phyloP scores from a whole-genome alignment of 1,140 invertebrate species.

The Popillia japonica region DNA sequence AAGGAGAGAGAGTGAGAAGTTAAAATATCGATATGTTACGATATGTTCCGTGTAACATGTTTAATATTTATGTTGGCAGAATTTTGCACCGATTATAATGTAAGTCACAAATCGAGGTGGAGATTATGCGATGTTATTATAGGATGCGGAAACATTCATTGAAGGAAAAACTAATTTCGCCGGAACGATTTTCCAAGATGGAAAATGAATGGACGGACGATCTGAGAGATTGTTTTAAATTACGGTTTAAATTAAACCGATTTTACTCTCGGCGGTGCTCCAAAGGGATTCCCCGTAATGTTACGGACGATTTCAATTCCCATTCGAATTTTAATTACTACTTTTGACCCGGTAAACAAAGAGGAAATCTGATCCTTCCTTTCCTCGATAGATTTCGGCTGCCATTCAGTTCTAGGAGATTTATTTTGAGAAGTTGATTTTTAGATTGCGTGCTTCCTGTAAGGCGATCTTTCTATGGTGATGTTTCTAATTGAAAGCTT shows the following conservation, averaged over 20 bases:
- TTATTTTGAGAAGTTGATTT: background rate
- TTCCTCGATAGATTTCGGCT: background rate
- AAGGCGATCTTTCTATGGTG: too few relatives aligned
- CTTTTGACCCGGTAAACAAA: background rate
- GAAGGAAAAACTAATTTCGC: background rate
- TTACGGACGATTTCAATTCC: background rate
- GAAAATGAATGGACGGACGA: background rate
- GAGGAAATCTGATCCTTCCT: background rate
- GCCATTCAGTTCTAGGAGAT: background rate
- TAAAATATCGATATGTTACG: too few relatives aligned
- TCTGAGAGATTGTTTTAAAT: background rate
- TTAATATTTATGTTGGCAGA: too few relatives aligned
- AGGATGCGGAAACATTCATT: too few relatives aligned
- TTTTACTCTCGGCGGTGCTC: background rate
- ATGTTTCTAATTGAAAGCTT: too few relatives aligned
- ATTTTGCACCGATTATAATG: too few relatives aligned
- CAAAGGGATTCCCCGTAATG: background rate
- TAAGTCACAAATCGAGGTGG: too few relatives aligned
- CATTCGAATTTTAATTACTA: background rate
- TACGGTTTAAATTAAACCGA: background rate
- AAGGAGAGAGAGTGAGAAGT: too few relatives aligned
- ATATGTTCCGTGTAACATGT: too few relatives aligned
- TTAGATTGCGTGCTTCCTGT: too few relatives aligned
- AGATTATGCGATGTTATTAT: too few relatives aligned
- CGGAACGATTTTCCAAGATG: background rate